Evolutionary conservation across 2,797 vertebrate genomes (phyloP), one percentile per base, ranked within the genome.

Genomic region (Naso thynnoides): DNA sequence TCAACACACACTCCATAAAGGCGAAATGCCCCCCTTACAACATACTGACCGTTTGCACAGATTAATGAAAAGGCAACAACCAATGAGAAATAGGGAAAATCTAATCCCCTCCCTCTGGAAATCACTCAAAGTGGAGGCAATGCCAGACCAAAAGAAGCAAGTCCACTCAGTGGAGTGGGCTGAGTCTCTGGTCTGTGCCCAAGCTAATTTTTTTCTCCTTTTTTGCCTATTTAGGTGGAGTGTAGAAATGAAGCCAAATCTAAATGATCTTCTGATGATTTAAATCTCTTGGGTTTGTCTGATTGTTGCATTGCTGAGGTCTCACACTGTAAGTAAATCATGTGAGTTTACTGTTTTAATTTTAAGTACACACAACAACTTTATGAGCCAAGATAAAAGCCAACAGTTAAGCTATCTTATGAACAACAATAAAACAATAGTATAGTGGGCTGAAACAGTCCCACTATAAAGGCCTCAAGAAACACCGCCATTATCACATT

Each of bases 161-260:
- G n/a, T n/a, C n/a, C n/a, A n/a, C n/a, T n/a, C n/a, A n/a, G n/a
- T n/a, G n/a, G n/a, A n/a, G n/a, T n/a, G n/a, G n/a, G n/a, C n/a
- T n/a, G n/a, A n/a, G n/a, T n/a, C n/a, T n/a, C n/a, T n/a, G n/a
- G n/a, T n/a, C n/a, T n/a, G n/a, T n/a, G n/a, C n/a, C n/a, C n/a
- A n/a, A n/a, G n/a, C n/a, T n/a, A n/a, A n/a, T 67, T n/a, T 65
- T 26, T 64, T 42, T 24, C 45, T 24, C 39, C 23, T 14, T 48
- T 13, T 75, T 21, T 53, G 18, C n/a, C 59, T n/a, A 45, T 36
- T 60, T 31, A 73, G 23, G 16, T 27, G 23, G 10, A 39, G 14
- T 7, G 4, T 8, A 52, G 53, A 49, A 57, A 39, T 38, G 41
- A 67, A n/a, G 15, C 45, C 39, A 45, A 47, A 70, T 47, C 18